Evolutionary conservation across 2,888 invertebrate genomes (phyloP), one percentile per base, ranked within the genome.

Genomic region (Cactoblastis cactorum): DNA sequence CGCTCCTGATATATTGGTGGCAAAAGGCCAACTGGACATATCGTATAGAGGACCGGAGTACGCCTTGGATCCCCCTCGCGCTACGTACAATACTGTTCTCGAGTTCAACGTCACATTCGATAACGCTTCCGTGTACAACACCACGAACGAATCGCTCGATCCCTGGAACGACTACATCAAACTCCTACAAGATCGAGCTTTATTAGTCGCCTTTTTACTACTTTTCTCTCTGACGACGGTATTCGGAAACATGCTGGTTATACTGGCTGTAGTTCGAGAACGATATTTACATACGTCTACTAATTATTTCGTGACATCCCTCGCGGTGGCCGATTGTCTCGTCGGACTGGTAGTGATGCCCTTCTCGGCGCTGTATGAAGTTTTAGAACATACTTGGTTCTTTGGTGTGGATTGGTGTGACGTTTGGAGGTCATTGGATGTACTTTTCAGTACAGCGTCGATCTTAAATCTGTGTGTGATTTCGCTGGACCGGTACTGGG

Each of bases 281-380:
- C 91, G 97, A 15, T 98, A 98, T 71, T 91, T 99, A 3, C 97
- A 98, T 77, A 98, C 98, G 8, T 97, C 98, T 6, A 99, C 99
- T 5, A 98, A 98, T 82, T 99, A 98, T 76, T 97, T 99, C 79
- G 97, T 99, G 56, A 98, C 98, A 8, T 98, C 98, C 11, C 85
- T 99, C 56, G 99, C 99, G 0, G 96, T 98, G 18, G 98, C 99
- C 0, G 99, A 99, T 78, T 97, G 98, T 65, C 90, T 99, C 39
- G 98, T 99, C 3, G 99, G 99, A 0, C 89, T 98, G 45, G 96
- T 98, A 2, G 99, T 99, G 46, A 99, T 99, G 99, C 99, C 99
- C 0, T 97, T 99, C 81, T 96, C 96, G 56, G 97, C 97, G 0
- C 91, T 97, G 11, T 96, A 97, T 75, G 97, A 97, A 82, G 95